A percentile compares a stretch with the other conserved stretches of the same genome.
Conservation (phyloP, 1,140 invertebrate genomes). For the Philaenus spumarius region DNA sequence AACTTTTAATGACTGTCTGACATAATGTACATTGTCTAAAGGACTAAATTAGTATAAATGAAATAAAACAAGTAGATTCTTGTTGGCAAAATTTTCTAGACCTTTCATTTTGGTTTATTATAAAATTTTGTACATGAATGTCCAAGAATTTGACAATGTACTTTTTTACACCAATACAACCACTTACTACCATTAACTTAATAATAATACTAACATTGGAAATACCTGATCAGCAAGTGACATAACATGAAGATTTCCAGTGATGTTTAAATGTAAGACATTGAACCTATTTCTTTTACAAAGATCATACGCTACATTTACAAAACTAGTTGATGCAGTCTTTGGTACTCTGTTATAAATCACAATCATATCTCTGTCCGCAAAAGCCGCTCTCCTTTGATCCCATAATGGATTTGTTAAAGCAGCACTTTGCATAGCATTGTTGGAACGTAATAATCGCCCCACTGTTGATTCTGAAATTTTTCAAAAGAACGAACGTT, state of each 20-base stretch:
- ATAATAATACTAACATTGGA: too few relatives aligned
- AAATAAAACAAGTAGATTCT: too few relatives aligned
- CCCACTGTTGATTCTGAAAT: conserved; percentile 23
- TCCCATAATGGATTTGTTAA: neutral
- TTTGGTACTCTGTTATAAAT: conserved; percentile 98
- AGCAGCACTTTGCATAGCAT: neutral
- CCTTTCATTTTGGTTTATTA: too few relatives aligned
- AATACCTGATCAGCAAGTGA: conserved; percentile 83
- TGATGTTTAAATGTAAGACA: conserved; percentile 95
- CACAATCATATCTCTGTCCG: conserved; percentile 59
- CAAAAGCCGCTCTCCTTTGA: neutral
- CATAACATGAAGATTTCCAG: conserved; percentile 89
- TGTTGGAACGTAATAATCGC: conserved; percentile 15
- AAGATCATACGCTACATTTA: conserved; percentile 94
- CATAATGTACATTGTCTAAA: too few relatives aligned
- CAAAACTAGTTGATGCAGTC: conserved; percentile 97
- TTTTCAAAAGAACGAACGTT: neutral
- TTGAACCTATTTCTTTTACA: conserved; percentile 88
- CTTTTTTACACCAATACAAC: too few relatives aligned
- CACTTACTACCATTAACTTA: too few relatives aligned
- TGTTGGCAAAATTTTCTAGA: too few relatives aligned
- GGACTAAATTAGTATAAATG: too few relatives aligned
- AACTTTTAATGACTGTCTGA: too few relatives aligned
- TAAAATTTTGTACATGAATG: too few relatives aligned
- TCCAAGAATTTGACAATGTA: too few relatives aligned